Conservation (phyloP, 2,113 vertebrate genomes). For the Azemiops feae region DNA sequence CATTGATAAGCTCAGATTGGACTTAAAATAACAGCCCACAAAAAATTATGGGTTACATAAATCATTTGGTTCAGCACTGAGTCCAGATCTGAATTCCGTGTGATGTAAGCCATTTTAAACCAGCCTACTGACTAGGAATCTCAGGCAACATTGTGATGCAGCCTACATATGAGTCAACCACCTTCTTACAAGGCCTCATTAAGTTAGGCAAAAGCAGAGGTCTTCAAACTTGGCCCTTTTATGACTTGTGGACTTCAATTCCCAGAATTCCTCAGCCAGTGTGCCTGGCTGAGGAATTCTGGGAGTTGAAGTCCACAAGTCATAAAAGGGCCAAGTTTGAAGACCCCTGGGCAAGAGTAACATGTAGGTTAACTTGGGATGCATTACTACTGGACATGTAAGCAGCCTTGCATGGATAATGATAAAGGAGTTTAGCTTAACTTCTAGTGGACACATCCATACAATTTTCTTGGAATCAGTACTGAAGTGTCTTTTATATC, state of each 20-base stretch:
- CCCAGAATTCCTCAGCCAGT: too few species aligned
- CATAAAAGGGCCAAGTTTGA: too few species aligned
- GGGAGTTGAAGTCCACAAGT: too few species aligned
- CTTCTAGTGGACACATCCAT: background rate
- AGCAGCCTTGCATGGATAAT: background rate
- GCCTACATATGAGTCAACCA: background rate
- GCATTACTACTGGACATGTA: background rate
- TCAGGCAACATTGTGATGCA: background rate
- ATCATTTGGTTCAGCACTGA: background rate
- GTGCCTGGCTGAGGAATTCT: too few species aligned
- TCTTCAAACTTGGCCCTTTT: background rate
- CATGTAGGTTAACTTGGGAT: background rate
- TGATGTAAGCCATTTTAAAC: background rate
- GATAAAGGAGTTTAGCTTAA: background rate
- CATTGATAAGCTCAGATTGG: background rate
- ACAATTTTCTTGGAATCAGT: background rate
- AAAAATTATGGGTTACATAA: background rate
- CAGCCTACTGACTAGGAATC: background rate
- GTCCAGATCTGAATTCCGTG: background rate
- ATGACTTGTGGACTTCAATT: background rate
- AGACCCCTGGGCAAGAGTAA: background rate
- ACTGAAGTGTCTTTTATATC: background rate
- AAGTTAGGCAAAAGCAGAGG: background rate
- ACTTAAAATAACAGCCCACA: background rate
- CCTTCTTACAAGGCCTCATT: background rate